These are phyloP conservation scores for Drosophila prolongata DNA, from an alignment of 2,888 invertebrate genomes.

Conservation along the genomic window DNA sequence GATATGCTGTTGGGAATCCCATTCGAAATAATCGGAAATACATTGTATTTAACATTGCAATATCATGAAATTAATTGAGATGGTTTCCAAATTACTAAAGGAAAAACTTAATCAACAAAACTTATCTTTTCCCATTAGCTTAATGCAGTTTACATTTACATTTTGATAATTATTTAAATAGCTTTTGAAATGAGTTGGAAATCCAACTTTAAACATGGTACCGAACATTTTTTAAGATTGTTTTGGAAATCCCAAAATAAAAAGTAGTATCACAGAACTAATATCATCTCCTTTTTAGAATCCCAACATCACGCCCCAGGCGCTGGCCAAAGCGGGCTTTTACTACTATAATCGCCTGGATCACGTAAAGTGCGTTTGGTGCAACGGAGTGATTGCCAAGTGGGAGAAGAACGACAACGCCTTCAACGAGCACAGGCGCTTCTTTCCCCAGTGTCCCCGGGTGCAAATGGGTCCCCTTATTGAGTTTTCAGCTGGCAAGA, in stretches of 20 bases:
- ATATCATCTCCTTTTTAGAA: constrained; percentile 72
- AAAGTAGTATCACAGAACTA: not conserved
- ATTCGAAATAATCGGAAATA: not conserved
- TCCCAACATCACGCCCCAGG: constrained; percentile 87
- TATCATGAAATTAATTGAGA: too few relatives aligned
- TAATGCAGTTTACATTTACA: too few relatives aligned
- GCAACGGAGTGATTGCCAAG: constrained; percentile 89
- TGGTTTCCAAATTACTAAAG: too few relatives aligned
- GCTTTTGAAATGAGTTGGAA: too few relatives aligned
- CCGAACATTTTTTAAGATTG: too few relatives aligned
- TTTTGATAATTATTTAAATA: too few relatives aligned
- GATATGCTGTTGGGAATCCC: too few relatives aligned
- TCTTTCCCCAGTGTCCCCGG: constrained; percentile 91
- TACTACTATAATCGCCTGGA: constrained; percentile 91
- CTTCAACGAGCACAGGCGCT: constrained; percentile 91
- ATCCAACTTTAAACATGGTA: too few relatives aligned
- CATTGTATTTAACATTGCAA: too few relatives aligned
- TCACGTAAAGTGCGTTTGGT: constrained; percentile 92
- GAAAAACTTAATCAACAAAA: too few relatives aligned
- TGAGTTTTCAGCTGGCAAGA: constrained; percentile 83
- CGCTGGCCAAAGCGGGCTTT: constrained; percentile 93
- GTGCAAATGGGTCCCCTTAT: constrained; percentile 84
- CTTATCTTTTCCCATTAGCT: too few relatives aligned
- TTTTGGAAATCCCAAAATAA: too few relatives aligned
- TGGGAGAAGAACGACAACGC: constrained; percentile 94